A percentile compares a stretch with the other conserved stretches of the same genome.
These are phyloP conservation scores for Sebastes taczanowskii DNA, from an alignment of 2,797 vertebrate genomes.

Conservation along the genomic window DNA sequence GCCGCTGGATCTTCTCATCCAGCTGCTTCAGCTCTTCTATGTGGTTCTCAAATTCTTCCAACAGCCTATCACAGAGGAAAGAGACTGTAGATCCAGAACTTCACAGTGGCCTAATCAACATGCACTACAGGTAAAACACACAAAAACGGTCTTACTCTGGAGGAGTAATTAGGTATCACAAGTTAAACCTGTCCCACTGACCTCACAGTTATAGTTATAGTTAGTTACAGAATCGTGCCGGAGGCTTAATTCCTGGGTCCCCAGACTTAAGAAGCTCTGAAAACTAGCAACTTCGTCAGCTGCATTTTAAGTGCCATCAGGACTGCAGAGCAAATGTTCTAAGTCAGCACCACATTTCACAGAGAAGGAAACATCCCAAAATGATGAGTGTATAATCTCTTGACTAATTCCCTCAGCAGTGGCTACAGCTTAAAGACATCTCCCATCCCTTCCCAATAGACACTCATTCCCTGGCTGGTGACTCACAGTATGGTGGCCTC, in stretches of 20 bases:
- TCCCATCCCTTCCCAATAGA: slow-evolving; percentile 81
- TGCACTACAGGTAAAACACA: slow-evolving; percentile 18
- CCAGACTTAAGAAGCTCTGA: slow-evolving; percentile 80
- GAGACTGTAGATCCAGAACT: not conserved
- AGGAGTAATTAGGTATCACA: slow-evolving; percentile 43
- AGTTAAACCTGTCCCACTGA: slow-evolving; percentile 75
- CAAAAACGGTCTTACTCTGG: slow-evolving; percentile 5
- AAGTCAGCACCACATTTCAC: slow-evolving; percentile 86
- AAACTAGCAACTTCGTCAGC: slow-evolving; percentile 84
- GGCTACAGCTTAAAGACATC: slow-evolving; percentile 86
- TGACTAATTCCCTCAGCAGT: slow-evolving; percentile 85
- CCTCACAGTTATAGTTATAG: slow-evolving; percentile 60
- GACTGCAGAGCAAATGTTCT: slow-evolving; percentile 82
- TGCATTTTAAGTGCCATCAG: slow-evolving; percentile 84
- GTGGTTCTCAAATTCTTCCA: slow-evolving; percentile 98
- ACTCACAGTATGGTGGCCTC: slow-evolving; percentile 81
- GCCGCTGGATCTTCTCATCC: slow-evolving; percentile 97
- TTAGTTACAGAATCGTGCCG: slow-evolving; percentile 68
- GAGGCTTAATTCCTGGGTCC: slow-evolving; percentile 76
- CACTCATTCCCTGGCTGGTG: slow-evolving; percentile 80
- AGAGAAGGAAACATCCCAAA: slow-evolving; percentile 83
- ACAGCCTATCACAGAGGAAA: slow-evolving; percentile 81
- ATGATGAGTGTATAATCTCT: slow-evolving; percentile 89
- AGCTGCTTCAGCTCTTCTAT: slow-evolving; percentile 97
- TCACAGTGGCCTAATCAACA: slow-evolving; percentile 17